Conservation (phyloP, 1,140 invertebrate genomes). For the Ceratina japonica region DNA sequence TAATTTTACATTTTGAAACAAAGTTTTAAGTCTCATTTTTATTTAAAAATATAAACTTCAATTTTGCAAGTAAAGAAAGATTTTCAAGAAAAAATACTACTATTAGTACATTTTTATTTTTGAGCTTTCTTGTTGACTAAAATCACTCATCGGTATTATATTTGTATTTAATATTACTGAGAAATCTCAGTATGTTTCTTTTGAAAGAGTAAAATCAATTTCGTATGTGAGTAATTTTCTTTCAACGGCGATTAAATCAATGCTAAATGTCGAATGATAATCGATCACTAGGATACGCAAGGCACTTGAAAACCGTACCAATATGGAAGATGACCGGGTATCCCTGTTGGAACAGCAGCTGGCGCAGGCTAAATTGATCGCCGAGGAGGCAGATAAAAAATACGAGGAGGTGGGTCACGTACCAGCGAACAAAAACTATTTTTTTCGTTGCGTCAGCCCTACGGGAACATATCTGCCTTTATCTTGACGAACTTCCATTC, state of each 20-base stretch:
- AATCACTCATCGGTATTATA: too few relatives aligned
- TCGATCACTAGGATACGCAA: conserved; percentile 94
- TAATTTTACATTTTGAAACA: neutral
- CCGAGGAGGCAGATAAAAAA: conserved; percentile 99
- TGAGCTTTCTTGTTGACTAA: too few relatives aligned
- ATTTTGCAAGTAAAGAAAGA: too few relatives aligned
- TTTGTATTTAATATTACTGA: too few relatives aligned
- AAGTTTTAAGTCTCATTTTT: too few relatives aligned
- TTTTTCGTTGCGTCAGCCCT: neutral
- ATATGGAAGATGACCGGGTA: conserved; percentile 99
- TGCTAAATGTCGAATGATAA: conserved; percentile 65
- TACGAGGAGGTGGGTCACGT: conserved; percentile 94
- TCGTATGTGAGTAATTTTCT: conserved; percentile 44
- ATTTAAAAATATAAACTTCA: too few relatives aligned
- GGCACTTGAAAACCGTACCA: conserved; percentile 98
- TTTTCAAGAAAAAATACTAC: too few relatives aligned
- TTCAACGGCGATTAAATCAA: conserved; percentile 63
- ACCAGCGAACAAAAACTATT: conserved; percentile 50
- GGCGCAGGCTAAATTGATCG: conserved; percentile 97
- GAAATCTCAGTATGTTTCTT: too few relatives aligned
- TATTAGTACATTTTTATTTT: too few relatives aligned
- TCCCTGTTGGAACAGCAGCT: conserved; percentile 96
- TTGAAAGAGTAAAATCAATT: too few relatives aligned
- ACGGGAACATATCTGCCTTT: conserved; percentile 22
- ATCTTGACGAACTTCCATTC: conserved; percentile 1